Conservation (phyloP, 2,888 invertebrate species). For the Elmis aenea region DNA sequence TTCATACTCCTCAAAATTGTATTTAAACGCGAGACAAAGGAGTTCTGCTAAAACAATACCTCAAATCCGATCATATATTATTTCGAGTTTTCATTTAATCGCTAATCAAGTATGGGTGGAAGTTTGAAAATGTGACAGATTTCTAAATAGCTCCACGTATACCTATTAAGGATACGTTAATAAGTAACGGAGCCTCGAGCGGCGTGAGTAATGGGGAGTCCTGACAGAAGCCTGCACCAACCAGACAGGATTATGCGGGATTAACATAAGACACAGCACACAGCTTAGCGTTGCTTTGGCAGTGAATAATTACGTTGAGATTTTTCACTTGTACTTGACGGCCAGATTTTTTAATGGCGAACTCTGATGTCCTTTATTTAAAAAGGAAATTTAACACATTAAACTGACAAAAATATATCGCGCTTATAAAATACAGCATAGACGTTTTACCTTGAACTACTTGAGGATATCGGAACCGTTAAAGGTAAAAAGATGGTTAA, state of each 20-base stretch:
- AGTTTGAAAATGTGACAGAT: slow-evolving; percentile 21
- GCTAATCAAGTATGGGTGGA: slow-evolving; percentile 18
- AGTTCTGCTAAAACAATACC: no score
- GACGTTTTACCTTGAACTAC: no score
- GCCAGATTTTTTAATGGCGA: slow-evolving; percentile 30
- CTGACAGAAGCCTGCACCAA: slow-evolving; percentile 43
- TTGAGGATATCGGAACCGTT: no score
- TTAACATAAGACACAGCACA: slow-evolving; percentile 48
- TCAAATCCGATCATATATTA: not conserved
- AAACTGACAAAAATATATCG: no score
- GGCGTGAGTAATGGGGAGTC: slow-evolving; percentile 42
- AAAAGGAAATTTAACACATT: slow-evolving; percentile 30
- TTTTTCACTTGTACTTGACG: slow-evolving; percentile 33
- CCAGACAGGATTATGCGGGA: slow-evolving; percentile 46
- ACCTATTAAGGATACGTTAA: slow-evolving; percentile 21
- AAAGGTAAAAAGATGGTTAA: no score
- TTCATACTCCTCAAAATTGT: no score
- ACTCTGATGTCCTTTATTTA: slow-evolving; percentile 38
- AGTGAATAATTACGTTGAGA: slow-evolving; percentile 44
- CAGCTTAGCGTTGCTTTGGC: slow-evolving; percentile 45
- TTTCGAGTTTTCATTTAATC: slow-evolving; percentile 14
- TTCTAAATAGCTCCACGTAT: slow-evolving; percentile 19
- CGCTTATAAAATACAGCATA: no score
- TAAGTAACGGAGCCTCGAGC: slow-evolving; percentile 21
- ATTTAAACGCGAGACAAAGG: no score